Base-by-base conservation (phyloP, 2,113 vertebrate species). In the Numida meleagris region DNA sequence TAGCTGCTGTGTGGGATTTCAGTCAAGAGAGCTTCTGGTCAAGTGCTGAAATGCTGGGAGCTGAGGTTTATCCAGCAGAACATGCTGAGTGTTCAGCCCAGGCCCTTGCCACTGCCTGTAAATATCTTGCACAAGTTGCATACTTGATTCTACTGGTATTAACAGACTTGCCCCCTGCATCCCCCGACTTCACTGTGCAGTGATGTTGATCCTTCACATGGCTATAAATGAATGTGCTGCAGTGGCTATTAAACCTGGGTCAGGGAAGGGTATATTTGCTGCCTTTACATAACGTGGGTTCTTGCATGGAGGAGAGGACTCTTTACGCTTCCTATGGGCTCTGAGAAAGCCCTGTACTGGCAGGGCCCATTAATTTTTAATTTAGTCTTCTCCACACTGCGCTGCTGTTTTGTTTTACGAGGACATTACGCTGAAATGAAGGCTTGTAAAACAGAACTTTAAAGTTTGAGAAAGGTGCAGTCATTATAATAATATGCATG, bases 281-380 rank as follows among this genome's bases (percentile, higher is more conserved):
- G 21, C 12, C 12, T 77, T 57, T 66, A 40, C 20, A 1, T 24
- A 43, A 68, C 55, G 43, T 73, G 48, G 76, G 7, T 70, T 63
- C 53, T 50, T 4, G 3, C 9, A 3, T 1, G 1, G 42, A 65
- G 65, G 79, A 40, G 68, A 86, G 43, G 42, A 67, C 46, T 84
- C 92, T 94, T 85, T 85, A 76, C 31, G 43, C 85, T 61, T 86
- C 53, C 63, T 46, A 48, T 50, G 79, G 82, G 61, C 84, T 86
- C 74, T 34, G 57, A 62, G 67, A 72, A 66, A 93, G 82, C 90
- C 91, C 48, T 74, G 67, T 57, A 27, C 86, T 93, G 94, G 94
- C 93, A 97, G 90, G 97, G 91, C 38, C 95, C 96, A 97, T 97
- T 97, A 97, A 97, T 95, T 97, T 97, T 96, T 97, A 97, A 97